A percentile compares a stretch with the other conserved stretches of the same genome.
Evolutionary conservation across 2,113 vertebrate species (phyloP).

Genomic region (Telmatochromis sp.): DNA sequence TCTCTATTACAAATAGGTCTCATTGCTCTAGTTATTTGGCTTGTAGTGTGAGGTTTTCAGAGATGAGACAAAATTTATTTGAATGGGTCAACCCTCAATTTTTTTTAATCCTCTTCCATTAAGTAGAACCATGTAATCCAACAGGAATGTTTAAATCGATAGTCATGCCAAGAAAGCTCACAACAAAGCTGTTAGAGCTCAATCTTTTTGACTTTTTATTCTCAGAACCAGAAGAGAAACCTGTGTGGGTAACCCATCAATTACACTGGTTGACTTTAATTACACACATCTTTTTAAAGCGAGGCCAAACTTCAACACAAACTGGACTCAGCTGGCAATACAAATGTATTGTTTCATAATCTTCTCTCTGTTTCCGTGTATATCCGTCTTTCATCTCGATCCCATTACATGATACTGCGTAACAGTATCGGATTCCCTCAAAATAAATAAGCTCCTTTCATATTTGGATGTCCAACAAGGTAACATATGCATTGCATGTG

Average conservation of each 20-base stretch:
- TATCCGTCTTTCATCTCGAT: constrained; percentile 59
- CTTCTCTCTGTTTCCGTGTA: constrained; percentile 23
- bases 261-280: constrained; percentile 34
- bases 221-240: constrained; percentile 12
- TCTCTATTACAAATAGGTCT: constrained; percentile 18
- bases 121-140: constrained; percentile 24
- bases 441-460: constrained; percentile 59
- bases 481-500: constrained; percentile 61
- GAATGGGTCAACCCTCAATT: constrained; percentile 35
- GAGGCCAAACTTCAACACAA: constrained; percentile 39
- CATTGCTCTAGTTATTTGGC: constrained; percentile 43
- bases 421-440: constrained; percentile 57
- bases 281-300: constrained; percentile 34
- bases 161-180: constrained; percentile 32
- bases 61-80: constrained; percentile 27
- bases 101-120: constrained; percentile 25
- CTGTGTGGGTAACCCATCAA: constrained; percentile 34
- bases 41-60: constrained; percentile 9
- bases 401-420: constrained; percentile 50
- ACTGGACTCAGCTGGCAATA: constrained; percentile 49
- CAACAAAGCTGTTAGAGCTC: constrained; percentile 39
- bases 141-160: constrained; percentile 33
- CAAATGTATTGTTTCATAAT: constrained; percentile 43
- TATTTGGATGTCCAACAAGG: constrained; percentile 45
- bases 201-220: constrained; percentile 37